phyloP scores from a whole-genome alignment of 2,113 vertebrate species.

The Amphilophus citrinellus region DNA sequence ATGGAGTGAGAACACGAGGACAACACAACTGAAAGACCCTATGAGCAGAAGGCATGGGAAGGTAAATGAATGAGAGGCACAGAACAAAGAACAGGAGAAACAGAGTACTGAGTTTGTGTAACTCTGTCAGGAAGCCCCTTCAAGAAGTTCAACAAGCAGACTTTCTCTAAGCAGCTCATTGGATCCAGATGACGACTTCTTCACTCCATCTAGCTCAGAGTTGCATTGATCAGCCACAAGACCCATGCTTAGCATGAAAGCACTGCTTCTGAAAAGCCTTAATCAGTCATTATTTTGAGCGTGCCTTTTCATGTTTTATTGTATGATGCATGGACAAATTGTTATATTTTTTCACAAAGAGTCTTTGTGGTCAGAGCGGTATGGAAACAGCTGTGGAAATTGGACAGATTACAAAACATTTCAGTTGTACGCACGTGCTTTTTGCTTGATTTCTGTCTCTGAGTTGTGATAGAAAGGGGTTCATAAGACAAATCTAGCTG shows the following conservation, averaged over 20 bases:
- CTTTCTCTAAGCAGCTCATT: slow-evolving; percentile 65
- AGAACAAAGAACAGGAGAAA: slow-evolving; percentile 38
- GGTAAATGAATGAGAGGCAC: slow-evolving; percentile 33
- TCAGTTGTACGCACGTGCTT: slow-evolving; percentile 8
- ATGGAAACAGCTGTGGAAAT: slow-evolving; percentile 44
- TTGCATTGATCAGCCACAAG: slow-evolving; percentile 36
- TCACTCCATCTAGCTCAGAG: slow-evolving; percentile 32
- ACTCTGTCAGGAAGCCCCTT: slow-evolving; percentile 63
- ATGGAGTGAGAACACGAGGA: slow-evolving; percentile 16
- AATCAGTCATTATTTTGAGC: slow-evolving; percentile 38
- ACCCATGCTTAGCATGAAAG: slow-evolving; percentile 22
- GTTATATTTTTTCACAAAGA: slow-evolving; percentile 1
- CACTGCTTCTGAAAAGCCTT: slow-evolving; percentile 34
- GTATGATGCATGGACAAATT: slow-evolving; percentile 48
- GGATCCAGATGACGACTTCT: slow-evolving; percentile 72
- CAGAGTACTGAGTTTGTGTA: slow-evolving; percentile 56
- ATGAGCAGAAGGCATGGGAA: slow-evolving; percentile 10
- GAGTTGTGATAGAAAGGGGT: slow-evolving; percentile 16
- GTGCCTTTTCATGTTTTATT: slow-evolving; percentile 37
- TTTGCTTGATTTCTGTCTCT: slow-evolving; percentile 33
- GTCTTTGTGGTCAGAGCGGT: slow-evolving; percentile 13
- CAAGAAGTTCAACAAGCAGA: slow-evolving; percentile 64
- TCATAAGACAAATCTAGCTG: slow-evolving; percentile 27
- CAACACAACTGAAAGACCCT: slow-evolving; percentile 16
- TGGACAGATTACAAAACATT: slow-evolving; percentile 37